These are phyloP conservation scores for Gymnocypris eckloni DNA, from an alignment of 2,797 vertebrate species.

Conservation along the genomic window DNA sequence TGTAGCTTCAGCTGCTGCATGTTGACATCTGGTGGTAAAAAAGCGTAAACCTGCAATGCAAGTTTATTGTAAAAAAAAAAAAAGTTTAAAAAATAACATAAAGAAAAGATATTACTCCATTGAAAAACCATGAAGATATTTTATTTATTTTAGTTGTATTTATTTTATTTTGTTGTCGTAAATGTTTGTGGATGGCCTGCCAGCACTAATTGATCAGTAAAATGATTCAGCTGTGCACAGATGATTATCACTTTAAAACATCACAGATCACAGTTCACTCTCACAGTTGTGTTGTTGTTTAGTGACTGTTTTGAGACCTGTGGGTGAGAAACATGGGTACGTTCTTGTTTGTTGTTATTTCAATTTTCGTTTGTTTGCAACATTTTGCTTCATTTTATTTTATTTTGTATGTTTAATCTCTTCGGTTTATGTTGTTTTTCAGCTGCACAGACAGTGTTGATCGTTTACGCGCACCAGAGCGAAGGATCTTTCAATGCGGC, in stretches of 20 bases:
- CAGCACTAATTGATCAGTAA: not conserved
- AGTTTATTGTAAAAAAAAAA: not conserved
- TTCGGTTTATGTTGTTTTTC: not conserved
- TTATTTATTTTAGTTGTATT: not conserved
- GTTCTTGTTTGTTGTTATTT: not conserved
- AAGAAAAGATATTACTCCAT: too few species aligned
- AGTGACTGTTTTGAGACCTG: not conserved
- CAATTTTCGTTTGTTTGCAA: too few species aligned
- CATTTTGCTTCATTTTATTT: too few species aligned
- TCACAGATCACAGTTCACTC: not conserved
- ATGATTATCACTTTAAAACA: not conserved
- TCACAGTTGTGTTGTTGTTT: not conserved
- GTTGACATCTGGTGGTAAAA: slow-evolving; percentile 37
- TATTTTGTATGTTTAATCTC: too few species aligned
- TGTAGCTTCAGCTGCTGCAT: not conserved
- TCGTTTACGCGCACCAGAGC: slow-evolving; percentile 87
- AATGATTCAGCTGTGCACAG: not conserved
- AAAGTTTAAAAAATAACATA: too few species aligned
- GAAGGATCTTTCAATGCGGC: slow-evolving; percentile 82
- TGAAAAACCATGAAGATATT: too few species aligned
- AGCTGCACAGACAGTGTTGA: slow-evolving; percentile 79
- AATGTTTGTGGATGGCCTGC: not conserved
- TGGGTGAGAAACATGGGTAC: not conserved
- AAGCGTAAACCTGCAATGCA: not conserved
- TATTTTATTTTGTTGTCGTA: too few species aligned